These are phyloP conservation scores for Paratrypauchen microcephalus DNA, from an alignment of 2,797 vertebrate species.

Conservation along the genomic window DNA sequence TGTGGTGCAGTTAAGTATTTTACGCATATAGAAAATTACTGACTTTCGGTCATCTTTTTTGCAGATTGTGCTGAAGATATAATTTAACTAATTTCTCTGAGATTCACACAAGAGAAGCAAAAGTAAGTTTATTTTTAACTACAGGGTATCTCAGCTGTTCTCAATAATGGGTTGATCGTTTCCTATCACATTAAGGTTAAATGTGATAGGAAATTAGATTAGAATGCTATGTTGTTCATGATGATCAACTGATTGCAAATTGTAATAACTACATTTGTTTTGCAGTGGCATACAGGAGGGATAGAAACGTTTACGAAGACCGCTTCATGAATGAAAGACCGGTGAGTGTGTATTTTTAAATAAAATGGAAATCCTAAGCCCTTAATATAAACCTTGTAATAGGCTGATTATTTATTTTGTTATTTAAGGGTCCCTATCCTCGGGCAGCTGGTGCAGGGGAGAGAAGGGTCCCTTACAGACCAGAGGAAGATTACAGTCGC, in stretches of 20 bases:
- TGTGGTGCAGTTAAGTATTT: neutral
- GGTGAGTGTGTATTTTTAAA: conserved; percentile 59
- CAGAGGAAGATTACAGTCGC: conserved; percentile 74
- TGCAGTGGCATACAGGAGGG: conserved; percentile 80
- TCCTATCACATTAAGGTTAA: too few species aligned
- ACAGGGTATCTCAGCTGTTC: neutral
- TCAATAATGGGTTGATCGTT: neutral
- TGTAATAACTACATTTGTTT: conserved; percentile 7
- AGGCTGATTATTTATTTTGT: neutral
- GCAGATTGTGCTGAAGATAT: conserved; percentile 39
- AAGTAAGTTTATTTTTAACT: conserved; percentile 51
- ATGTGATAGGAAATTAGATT: too few species aligned
- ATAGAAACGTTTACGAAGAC: conserved; percentile 75
- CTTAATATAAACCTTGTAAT: neutral
- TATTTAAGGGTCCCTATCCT: conserved; percentile 63
- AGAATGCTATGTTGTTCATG: neutral
- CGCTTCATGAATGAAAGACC: conserved; percentile 70
- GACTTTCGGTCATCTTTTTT: conserved; percentile 14
- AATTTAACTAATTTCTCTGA: neutral
- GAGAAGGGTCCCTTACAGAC: conserved; percentile 70
- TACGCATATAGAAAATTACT: neutral
- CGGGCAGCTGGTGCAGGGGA: conserved; percentile 62
- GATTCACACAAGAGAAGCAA: neutral
- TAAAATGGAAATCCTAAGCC: neutral
- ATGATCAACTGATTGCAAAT: neutral